A percentile compares a stretch with the other conserved stretches of the same genome.
These are phyloP conservation scores for Trachelus iudaicus DNA, from an alignment of 2,888 invertebrate species.

Conservation along the genomic window DNA sequence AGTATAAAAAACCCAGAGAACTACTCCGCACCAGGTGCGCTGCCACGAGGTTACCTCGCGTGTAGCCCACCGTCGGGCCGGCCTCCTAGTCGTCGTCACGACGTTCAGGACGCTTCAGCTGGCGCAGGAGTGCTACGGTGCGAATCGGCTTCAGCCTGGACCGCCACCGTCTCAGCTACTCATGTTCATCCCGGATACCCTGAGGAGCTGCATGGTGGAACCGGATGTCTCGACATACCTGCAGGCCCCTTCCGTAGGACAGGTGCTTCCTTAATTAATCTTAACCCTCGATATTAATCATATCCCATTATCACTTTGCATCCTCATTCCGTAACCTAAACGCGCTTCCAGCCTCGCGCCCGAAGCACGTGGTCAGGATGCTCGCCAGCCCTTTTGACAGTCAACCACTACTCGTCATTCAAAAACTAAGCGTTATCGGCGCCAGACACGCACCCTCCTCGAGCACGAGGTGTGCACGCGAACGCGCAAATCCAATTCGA, in stretches of 20 bases:
- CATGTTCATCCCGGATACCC: constrained; percentile 93
- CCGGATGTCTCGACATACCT: constrained; percentile 94
- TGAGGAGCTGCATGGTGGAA: constrained; percentile 96
- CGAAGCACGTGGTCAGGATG: background rate
- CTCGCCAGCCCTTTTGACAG: background rate
- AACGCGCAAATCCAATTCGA: background rate
- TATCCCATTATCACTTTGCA: background rate
- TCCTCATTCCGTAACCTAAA: background rate
- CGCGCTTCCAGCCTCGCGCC: background rate
- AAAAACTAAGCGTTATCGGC: background rate
- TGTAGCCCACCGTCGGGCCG: constrained; percentile 19
- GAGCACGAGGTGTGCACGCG: background rate
- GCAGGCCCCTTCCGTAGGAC: constrained; percentile 94
- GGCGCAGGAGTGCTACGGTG: constrained; percentile 30
- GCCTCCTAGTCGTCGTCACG: constrained; percentile 19
- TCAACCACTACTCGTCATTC: background rate
- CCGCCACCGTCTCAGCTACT: constrained; percentile 65
- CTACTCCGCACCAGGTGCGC: background rate
- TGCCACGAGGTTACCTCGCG: constrained; percentile 5
- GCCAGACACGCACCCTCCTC: background rate
- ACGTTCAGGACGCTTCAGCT: constrained; percentile 12
- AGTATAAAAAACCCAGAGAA: background rate
- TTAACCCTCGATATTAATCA: background rate
- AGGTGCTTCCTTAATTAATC: constrained; percentile 72
- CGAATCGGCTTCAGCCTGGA: constrained; percentile 51